Base-by-base conservation (phyloP, 2,113 vertebrate species). In the Tautogolabrus adspersus region DNA sequence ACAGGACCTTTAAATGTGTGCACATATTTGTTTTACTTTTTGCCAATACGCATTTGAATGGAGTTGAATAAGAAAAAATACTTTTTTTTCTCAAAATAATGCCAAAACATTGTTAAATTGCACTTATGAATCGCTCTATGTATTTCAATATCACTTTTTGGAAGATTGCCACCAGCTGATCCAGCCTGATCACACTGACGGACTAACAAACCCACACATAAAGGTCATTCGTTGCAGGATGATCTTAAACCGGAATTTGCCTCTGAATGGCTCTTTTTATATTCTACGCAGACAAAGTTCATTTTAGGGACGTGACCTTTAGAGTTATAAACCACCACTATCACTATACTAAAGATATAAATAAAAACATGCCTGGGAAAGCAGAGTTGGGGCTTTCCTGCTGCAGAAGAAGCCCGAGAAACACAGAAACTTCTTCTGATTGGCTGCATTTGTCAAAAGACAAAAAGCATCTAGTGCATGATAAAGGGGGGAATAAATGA, bases 301-400 rank as follows among this genome's bases (percentile, higher is more conserved):
- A 88, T 83, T 80, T 79, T 21, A 13, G 37, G 90, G 89, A 89
- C 79, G 42, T 75, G 88, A 91, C 86, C 87, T 85, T 82, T 66
- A 21, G 11, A 72, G 67, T 75, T 65, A 86, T 86, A 85, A 86
- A 86, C 66, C 51, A 11, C 21, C 46, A 13, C 52, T 54, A 72
- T 82, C 46, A 67, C 55, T 55, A 73, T 59, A 63, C 69, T 59
- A 34, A 88, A 47, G 59, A 64, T 51, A 57, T n/a, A 56, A 34
- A 34, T 44, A 56, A 2, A 54, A 75, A 26, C 13, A 23, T 54
- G 60, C 80, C 72, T 86, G 84, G 79, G 77, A 91, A 88, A 91
- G 76, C 64, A 84, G 66, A 91, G 71, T 61, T 34, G 86, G 87
- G 83, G 63, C 73, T 90, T 91, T 89, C 88, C 87, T 87, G 70